Base-by-base conservation (phyloP, 2,888 invertebrate species). In the Hecatera dysodea region DNA sequence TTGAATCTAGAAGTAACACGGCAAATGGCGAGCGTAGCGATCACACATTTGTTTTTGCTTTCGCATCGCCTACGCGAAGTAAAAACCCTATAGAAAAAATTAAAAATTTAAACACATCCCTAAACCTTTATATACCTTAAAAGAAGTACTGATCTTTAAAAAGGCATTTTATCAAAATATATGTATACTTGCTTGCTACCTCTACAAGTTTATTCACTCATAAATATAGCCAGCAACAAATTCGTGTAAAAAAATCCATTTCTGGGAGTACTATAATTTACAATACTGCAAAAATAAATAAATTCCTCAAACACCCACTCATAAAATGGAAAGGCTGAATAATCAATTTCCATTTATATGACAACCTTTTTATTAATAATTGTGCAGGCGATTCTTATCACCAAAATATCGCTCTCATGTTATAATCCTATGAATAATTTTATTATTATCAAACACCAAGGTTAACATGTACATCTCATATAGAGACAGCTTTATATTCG, bases 371-470 rank as follows among this genome's bases (percentile, higher is more conserved):
- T 19, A 27, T 36, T 36, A 69, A 53, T 55, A 53, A 46, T 22
- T 68, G 44, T 72, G 17, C 71, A 52, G 36, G 57, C 17, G 39
- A 66, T 39, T 61, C 66, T 69, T 77, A 80, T 77, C 80, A 67
- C 56, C 48, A 8, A 69, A 66, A 68, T 59, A 72, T 68, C 46
- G 22, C 50, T 36, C 64, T 78, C 36, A 50, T 53, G 39, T 67
- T 33, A 78, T 67, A 67, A 72, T 67, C 57, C 53, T 57, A 50
- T 61, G 44, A 67, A 71, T 75, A 67, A 69, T n/a, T n/a, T n/a
- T n/a, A n/a, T 78, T 53, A 67, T 71, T 61, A 80, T 76, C 69
- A 79, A 80, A 80, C 57, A 19, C 42, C 80, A 80, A 80, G 81
- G 68, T 55, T 66, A 72, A 68, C 67, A 1, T n/a, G 62, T 79